These are phyloP conservation scores for Rhadinocentrus ornatus DNA, from an alignment of 2,797 vertebrate species.

Conservation along the genomic window DNA sequence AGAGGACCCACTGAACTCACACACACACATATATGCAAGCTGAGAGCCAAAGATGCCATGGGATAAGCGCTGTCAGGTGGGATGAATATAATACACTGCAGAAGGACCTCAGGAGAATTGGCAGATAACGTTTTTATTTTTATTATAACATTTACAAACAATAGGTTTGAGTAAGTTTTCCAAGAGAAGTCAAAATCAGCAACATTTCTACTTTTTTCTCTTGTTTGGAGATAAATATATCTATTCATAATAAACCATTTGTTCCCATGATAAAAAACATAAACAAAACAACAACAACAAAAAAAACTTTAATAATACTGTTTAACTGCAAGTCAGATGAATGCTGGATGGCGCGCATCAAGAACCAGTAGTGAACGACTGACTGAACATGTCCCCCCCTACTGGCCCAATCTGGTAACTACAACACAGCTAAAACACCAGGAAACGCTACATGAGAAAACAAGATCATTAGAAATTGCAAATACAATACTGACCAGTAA, in stretches of 20 bases:
- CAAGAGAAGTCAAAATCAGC: neutral
- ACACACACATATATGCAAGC: slow-evolving; percentile 14
- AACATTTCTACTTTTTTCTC: neutral
- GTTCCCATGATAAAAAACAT: too few species aligned
- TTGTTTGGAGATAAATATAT: neutral
- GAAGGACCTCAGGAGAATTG: slow-evolving; percentile 34
- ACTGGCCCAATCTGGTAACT: slow-evolving; percentile 50
- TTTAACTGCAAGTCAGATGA: neutral
- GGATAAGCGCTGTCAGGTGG: slow-evolving; percentile 52
- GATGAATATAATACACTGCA: slow-evolving; percentile 51
- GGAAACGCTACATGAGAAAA: neutral
- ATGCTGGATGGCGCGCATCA: neutral
- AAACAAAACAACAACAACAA: too few species aligned
- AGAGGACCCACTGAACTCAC: slow-evolving; percentile 57
- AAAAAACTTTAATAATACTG: neutral
- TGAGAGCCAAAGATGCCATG: slow-evolving; percentile 50
- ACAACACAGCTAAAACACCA: slow-evolving; percentile 18
- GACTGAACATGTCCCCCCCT: slow-evolving; percentile 65
- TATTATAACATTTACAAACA: neutral
- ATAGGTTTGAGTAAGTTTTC: neutral
- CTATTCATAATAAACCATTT: neutral
- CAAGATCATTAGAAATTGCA: neutral
- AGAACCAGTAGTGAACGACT: neutral
- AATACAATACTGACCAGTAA: neutral
- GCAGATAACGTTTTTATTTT: slow-evolving; percentile 10